Base-by-base conservation (phyloP, 2,113 vertebrate species). In the Sterna hirundo region DNA sequence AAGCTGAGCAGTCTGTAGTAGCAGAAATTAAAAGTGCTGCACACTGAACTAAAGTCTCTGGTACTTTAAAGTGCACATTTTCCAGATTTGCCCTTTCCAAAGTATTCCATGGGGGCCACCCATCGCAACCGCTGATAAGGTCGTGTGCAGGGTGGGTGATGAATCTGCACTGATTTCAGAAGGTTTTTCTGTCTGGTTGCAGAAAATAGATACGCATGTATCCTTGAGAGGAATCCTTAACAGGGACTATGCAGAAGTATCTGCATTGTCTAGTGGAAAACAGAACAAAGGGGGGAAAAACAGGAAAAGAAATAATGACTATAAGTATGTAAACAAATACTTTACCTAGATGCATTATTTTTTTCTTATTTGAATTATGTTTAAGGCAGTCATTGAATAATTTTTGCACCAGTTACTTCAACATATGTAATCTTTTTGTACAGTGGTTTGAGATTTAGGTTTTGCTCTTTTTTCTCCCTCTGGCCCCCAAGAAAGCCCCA, bases 81-180 rank as follows among this genome's bases (percentile, higher is more conserved):
- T 90, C 88, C 61, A 84, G 72, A 72, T 91, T 95, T 97, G 96
- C 96, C 96, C 96, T 97, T 97, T 97, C 83, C 80, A 32, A 11
- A 64, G 44, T 88, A 93, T 96, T 96, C 96, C 95, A 92, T 2
- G 1, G 95, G 57, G 96, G 52, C 92, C 81, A 84, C 61, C 91
- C 77, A 26, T 82, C 36, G 30, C 94, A 89, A 91, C 95, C 84
- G 90, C 94, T 97, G 96, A 96, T 95, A 96, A 97, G 96, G 96
- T 97, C 92, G 5, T 87, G 86, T 92, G 72, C 69, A 44, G 80
- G 47, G 79, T 92, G 55, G 86, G 83, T 95, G 95, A 94, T 97
- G 96, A 96, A 97, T 97, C 84, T 95, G 89, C 49, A 54, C 72
- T 87, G 74, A 79, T 94, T 94, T 94, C 70, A 79, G 83, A 93